Percentiles rank a stretch among this genome's conserved stretches.
Conservation (phyloP, 2,113 vertebrate genomes). For the Seriola aureovittata region DNA sequence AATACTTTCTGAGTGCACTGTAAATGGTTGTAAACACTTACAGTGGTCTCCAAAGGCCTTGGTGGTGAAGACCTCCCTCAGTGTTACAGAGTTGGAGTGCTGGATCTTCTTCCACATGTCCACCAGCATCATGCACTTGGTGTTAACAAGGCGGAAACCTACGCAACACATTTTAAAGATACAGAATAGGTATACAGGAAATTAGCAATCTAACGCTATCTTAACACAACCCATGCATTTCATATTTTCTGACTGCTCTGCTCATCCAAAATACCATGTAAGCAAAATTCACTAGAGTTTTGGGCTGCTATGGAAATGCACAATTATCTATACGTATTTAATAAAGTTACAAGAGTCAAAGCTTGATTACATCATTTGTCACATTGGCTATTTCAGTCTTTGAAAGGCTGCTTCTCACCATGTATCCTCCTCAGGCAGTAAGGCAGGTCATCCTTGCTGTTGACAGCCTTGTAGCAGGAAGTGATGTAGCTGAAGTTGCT, state of each 20-base stretch:
- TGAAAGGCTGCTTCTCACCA: slow-evolving; percentile 82
- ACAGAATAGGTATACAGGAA: background rate
- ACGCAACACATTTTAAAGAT: slow-evolving; percentile 9
- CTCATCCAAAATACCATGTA: too few relatives aligned
- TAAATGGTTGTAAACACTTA: slow-evolving; percentile 64
- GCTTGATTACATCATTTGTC: background rate
- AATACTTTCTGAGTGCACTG: too few relatives aligned
- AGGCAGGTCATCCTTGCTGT: slow-evolving; percentile 97
- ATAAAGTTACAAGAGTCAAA: background rate
- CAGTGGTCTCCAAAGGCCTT: slow-evolving; percentile 99
- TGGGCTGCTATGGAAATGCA: too few relatives aligned
- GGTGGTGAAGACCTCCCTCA: slow-evolving; percentile 99
- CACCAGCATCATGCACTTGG: slow-evolving; percentile 99
- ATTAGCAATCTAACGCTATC: too few relatives aligned
- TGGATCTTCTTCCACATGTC: slow-evolving; percentile 99
- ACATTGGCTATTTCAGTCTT: background rate
- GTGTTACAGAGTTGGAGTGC: slow-evolving; percentile 96
- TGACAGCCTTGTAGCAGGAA: slow-evolving; percentile 99
- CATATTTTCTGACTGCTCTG: too few relatives aligned
- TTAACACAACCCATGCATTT: too few relatives aligned
- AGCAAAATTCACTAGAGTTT: too few relatives aligned
- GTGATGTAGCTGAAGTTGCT: slow-evolving; percentile 99
- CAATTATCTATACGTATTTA: too few relatives aligned
- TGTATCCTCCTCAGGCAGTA: slow-evolving; percentile 99
- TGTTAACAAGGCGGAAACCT: slow-evolving; percentile 99